Conservation (phyloP, 1,140 invertebrate species). For the Ceratitis capitata region DNA sequence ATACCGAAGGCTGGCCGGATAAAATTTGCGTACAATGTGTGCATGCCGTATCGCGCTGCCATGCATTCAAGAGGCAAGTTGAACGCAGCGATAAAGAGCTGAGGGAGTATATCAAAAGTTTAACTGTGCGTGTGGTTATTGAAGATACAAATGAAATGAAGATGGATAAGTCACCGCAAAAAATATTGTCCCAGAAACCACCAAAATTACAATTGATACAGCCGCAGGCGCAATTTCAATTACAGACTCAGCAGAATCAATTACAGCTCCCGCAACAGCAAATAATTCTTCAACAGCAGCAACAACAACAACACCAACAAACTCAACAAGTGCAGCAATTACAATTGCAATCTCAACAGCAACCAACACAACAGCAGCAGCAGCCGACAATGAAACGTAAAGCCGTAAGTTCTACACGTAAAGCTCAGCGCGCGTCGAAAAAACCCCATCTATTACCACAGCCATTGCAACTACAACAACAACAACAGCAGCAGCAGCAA, state of each 20-base stretch:
- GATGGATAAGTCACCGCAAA: neutral
- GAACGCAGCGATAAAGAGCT: slow-evolving; percentile 69
- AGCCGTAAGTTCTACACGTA: slow-evolving; percentile 44
- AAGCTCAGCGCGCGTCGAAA: slow-evolving; percentile 41
- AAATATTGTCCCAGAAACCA: neutral
- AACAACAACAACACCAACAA: slow-evolving; percentile 47
- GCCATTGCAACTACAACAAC: slow-evolving; percentile 46
- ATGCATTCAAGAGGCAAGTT: slow-evolving; percentile 70
- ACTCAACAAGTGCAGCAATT: slow-evolving; percentile 43
- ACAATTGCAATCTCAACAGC: slow-evolving; percentile 49
- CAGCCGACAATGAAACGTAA: slow-evolving; percentile 49
- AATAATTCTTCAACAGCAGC: slow-evolving; percentile 39
- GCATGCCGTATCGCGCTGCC: slow-evolving; percentile 70
- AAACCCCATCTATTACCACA: slow-evolving; percentile 42
- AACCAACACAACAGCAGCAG: slow-evolving; percentile 46
- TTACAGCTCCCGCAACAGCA: slow-evolving; percentile 45
- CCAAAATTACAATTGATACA: slow-evolving; percentile 17
- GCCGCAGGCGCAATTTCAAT: slow-evolving; percentile 46
- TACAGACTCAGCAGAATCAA: slow-evolving; percentile 50
- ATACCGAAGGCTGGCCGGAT: slow-evolving; percentile 68
- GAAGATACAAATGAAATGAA: slow-evolving; percentile 43
- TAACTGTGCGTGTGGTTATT: slow-evolving; percentile 53
- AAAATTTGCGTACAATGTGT: slow-evolving; percentile 72
- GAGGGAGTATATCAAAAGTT: slow-evolving; percentile 61
- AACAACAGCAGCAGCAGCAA: slow-evolving; percentile 49